Evolutionary conservation across 2,888 invertebrate species (phyloP).

Genomic region (Agrilus mali): DNA sequence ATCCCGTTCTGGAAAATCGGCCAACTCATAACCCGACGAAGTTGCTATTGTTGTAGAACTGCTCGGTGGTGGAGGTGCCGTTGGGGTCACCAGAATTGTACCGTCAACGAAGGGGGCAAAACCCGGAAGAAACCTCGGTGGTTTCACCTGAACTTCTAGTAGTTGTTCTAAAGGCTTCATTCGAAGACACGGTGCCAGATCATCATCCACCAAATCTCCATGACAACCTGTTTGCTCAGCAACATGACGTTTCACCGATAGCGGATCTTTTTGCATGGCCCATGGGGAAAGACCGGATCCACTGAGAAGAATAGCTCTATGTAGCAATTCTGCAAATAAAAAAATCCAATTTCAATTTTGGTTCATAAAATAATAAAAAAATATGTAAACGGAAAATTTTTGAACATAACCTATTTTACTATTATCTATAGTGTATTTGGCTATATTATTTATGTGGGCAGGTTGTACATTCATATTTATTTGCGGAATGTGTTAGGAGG

Average conservation of each 20-base stretch:
- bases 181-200: slow-evolving; percentile 73
- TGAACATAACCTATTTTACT: too few species aligned
- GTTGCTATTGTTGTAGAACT: slow-evolving; percentile 51
- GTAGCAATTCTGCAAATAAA: slow-evolving; percentile 64
- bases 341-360: too few species aligned
- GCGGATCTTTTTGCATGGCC: slow-evolving; percentile 78
- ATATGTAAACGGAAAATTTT: too few species aligned
- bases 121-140: slow-evolving; percentile 73
- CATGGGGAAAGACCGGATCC: slow-evolving; percentile 86
- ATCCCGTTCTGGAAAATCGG: slow-evolving; percentile 71
- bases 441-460: too few species aligned
- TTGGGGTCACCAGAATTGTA: slow-evolving; percentile 61
- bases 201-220: slow-evolving; percentile 68
- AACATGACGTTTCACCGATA: slow-evolving; percentile 66
- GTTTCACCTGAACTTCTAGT: slow-evolving; percentile 60
- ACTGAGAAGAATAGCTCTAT: slow-evolving; percentile 76
- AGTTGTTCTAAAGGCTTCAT: slow-evolving; percentile 64
- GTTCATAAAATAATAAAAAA: too few species aligned
- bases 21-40: slow-evolving; percentile 67
- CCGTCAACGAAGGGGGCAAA: slow-evolving; percentile 95
- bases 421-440: too few species aligned
- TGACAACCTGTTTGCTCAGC: slow-evolving; percentile 76
- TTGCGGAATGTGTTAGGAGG: too few species aligned
- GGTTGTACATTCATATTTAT: too few species aligned
- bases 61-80: slow-evolving; percentile 30